Conservation (phyloP, 2,888 invertebrate species). For the Metopia argyrocephala region DNA sequence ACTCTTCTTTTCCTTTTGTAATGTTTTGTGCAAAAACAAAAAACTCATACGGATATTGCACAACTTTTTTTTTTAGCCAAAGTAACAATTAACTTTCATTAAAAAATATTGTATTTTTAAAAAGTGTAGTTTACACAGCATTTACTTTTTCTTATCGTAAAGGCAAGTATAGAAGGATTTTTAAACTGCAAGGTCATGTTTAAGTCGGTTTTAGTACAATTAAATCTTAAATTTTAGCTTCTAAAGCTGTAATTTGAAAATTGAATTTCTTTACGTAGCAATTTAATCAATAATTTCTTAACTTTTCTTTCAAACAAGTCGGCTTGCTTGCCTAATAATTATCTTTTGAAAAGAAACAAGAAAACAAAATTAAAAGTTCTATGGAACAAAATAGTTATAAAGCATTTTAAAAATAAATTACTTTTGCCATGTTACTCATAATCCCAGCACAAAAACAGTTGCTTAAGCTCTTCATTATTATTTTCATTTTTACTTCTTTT, state of each 20-base stretch:
- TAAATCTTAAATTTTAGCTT: neutral
- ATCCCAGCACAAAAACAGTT: slow-evolving; percentile 2
- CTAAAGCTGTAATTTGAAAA: neutral
- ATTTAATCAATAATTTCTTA: neutral
- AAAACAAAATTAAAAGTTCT: slow-evolving; percentile 8
- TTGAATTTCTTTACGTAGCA: slow-evolving; percentile 30
- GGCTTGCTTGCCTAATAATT: slow-evolving; percentile 38
- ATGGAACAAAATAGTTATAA: neutral
- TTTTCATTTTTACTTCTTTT: neutral
- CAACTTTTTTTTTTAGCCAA: slow-evolving; percentile 32
- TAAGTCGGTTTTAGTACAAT: neutral
- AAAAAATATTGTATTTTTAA: slow-evolving; percentile 31
- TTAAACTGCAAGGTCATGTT: slow-evolving; percentile 52
- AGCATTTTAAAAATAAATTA: slow-evolving; percentile 41
- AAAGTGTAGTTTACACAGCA: neutral
- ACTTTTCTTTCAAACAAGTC: no score
- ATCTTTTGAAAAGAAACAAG: slow-evolving; percentile 13
- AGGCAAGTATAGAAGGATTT: no score
- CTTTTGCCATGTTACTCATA: slow-evolving; percentile 13
- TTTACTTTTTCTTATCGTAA: neutral
- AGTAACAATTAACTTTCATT: slow-evolving; percentile 54
- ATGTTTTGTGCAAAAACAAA: neutral
- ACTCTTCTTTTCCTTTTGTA: slow-evolving; percentile 5
- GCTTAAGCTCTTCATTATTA: slow-evolving; percentile 39
- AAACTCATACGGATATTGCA: slow-evolving; percentile 57